Base-by-base conservation (phyloP, 2,888 invertebrate genomes). In the Helleia helle region DNA sequence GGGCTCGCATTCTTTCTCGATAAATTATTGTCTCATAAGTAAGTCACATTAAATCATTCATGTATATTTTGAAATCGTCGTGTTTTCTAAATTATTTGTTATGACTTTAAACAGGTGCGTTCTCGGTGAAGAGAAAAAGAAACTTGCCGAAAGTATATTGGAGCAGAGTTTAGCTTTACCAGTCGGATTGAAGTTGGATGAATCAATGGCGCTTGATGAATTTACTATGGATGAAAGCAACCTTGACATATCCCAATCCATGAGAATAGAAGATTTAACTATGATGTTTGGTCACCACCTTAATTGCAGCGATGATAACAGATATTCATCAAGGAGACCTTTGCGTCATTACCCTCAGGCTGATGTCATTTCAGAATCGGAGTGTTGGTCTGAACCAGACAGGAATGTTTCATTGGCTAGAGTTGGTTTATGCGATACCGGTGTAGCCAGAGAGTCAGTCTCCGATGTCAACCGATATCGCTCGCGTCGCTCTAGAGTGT, bases 381-480 rank as follows among this genome's bases (percentile, higher is more conserved):
- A 95, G 63, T 90, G 92, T 22, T 95, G 94, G 91, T 94, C 94
- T 0, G 95, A 95, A 61, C 94, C 95, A 0, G 95, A 95, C 62
- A 86, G 93, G 31, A 90, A 89, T 44, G 93, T 95, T 1, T 94
- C 94, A 0, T 73, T 91, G 45, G 93, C 92, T 0, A 87, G 95
- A 47, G 94, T 95, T 14, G 94, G 94, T 0, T 62, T 83, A 6
- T 72, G 72, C 37, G 70, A 75, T 46, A 73, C 76, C 1, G 75
- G 73, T 2, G 58, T 72, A 7, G 52, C 56, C 2, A 58, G 59
- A 14, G 76, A 75, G 46, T 62, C 65, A 1, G 54, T 59, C 14
- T 65, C 75, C 0, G 80, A 76, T 37, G 75, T 67, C 41, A 74
- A 73, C 42, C 68, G 71, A 44, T 56, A 61, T 43, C 63, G 77